Base-by-base conservation (phyloP, 2,888 invertebrate species). In the Eurytoma californica region DNA sequence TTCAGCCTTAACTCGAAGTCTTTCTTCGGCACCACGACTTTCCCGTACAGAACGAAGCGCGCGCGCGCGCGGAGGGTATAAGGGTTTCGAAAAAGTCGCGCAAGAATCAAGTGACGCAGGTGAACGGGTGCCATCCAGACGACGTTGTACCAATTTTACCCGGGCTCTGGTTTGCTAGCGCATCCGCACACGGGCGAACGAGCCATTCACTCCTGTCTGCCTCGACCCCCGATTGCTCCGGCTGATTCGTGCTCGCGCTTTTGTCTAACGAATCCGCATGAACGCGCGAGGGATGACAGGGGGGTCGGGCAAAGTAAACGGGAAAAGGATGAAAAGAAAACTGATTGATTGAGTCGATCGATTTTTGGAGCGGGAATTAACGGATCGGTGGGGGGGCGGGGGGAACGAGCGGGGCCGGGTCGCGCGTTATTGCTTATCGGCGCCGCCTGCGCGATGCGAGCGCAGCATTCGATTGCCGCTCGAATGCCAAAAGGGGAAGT, bases 401-500 rank as follows among this genome's bases (percentile, higher is more conserved):
- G n/a, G 28, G 12, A 18, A 18, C 4, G 20, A 58, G 20, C 28
- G 61, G n/a, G 49, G 39, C 4, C 49, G 18, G 18, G 28, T 53
- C 53, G 67, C 53, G 69, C 69, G 57, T 39, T 57, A 69, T 69
- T 69, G 69, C 69, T 69, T 57, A 67, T 67, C 57, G 67, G 12
- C 7, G 67, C 53, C 14, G 16, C 14, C 13, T 18, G 28, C 39
- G 55, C 51, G 51, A 7, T 18, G 57, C 16, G 16, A 14, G 28
- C 20, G 51, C 5, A 72, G n/a, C 47, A 20, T 20, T 60, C 69
- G 20, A 58, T 70, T 24, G 47, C 58, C 68, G 55, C 55, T 55
- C 53, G 55, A 53, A 55, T 30, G 57, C 69, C 72, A 72, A 58
- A 72, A 70, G 70, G 72, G 61, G 70, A 61, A 72, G 72, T 72